Percentiles rank a stretch among this genome's conserved stretches.
Evolutionary conservation across 2,113 vertebrate genomes (phyloP).

Genomic region (Puffinus mauretanicus): DNA sequence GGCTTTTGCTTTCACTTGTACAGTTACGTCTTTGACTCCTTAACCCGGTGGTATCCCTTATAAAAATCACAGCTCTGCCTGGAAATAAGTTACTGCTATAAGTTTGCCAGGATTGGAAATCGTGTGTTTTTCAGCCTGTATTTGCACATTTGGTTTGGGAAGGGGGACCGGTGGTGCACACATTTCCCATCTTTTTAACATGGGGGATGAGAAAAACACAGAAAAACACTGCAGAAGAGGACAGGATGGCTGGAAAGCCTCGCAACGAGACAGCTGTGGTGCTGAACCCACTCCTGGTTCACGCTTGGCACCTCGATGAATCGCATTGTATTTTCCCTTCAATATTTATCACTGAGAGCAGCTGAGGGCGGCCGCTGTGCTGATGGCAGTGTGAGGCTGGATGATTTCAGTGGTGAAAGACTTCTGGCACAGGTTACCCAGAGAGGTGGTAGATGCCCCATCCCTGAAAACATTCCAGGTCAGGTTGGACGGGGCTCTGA

Average conservation of each 20-base stretch:
- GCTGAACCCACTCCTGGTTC: background rate
- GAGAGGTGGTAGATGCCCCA: too few species aligned
- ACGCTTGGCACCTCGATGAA: fast-evolving
- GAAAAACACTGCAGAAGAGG: background rate
- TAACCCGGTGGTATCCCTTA: background rate
- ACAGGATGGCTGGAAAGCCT: background rate
- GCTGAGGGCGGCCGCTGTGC: background rate
- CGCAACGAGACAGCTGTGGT: fast-evolving
- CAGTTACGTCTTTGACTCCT: background rate
- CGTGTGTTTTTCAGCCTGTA: background rate
- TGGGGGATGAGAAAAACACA: background rate
- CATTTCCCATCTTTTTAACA: background rate
- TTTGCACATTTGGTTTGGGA: background rate
- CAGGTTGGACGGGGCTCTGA: too few species aligned
- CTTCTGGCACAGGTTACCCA: too few species aligned
- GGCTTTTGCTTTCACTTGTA: background rate
- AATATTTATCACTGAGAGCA: background rate
- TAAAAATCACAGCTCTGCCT: background rate
- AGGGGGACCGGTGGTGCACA: background rate
- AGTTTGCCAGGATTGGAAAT: background rate
- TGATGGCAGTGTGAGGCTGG: background rate
- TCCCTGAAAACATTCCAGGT: too few species aligned
- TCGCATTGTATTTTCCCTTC: fast-evolving
- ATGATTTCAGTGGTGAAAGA: too few species aligned
- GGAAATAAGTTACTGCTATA: background rate